Conservation (phyloP, 2,888 invertebrate species). For the Iselma pallidipennis region DNA sequence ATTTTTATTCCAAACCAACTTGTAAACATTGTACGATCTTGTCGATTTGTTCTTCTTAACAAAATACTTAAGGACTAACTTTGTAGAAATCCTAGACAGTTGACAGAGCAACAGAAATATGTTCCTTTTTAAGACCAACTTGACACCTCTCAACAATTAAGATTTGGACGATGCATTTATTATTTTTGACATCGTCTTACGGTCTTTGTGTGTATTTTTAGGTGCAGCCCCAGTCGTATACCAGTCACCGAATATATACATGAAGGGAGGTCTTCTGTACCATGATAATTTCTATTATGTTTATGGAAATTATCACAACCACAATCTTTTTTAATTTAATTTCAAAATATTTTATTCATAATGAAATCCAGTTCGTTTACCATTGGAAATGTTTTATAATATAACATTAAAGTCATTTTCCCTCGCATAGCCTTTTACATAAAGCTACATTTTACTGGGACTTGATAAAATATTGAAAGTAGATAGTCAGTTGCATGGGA, state of each 20-base stretch:
- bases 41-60: not conserved
- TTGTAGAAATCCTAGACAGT: not conserved
- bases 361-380: too few relatives aligned
- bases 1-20: constrained; percentile 9
- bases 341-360: too few relatives aligned
- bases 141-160: constrained; percentile 1
- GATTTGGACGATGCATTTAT: not conserved
- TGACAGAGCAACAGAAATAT: not conserved
- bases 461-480: not conserved
- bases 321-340: too few relatives aligned
- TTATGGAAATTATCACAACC: too few relatives aligned
- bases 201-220: not conserved
- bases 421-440: too few relatives aligned
- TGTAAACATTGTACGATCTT: constrained; percentile 1
- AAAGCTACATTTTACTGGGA: too few relatives aligned
- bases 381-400: too few relatives aligned
- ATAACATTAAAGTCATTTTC: too few relatives aligned
- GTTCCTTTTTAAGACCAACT: not conserved
- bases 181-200: not conserved
- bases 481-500: not conserved
- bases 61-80: not conserved
- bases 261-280: not conserved
- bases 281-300: not conserved
- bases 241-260: not conserved
- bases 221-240: not conserved